Base-by-base conservation (phyloP, 2,797 vertebrate species). In the Myioborus miniatus region DNA sequence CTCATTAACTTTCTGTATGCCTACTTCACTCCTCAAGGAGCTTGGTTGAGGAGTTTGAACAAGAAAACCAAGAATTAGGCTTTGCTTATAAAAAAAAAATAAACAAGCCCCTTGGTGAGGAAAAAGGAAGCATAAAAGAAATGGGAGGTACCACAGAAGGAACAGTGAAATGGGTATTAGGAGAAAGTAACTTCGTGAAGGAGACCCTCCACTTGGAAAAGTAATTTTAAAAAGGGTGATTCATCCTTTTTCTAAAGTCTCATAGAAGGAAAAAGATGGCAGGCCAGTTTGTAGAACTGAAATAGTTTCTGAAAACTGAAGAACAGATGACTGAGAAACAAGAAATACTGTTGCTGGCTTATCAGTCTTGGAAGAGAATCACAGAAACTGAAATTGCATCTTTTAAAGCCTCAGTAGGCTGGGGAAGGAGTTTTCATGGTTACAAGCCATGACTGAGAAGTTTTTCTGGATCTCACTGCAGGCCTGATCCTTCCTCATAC, bases 1-100 rank as follows among this genome's bases (percentile, higher is more conserved):
- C 92, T 97, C 96, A 96, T 97, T 96, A 95, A 94, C 56, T 96
- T 95, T 83, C 65, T 76, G 34, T 74, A 60, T 86, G 74, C 50
- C 56, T 89, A 2, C 83, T 89, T 90, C 87, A 77, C 32, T 95
- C 89, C 89, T 92, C 49, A 43, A 93, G 94, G 87, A 92, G 83
- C 18, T 87, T 14, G 34, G 30, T 39, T 69, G 90, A 77, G 56
- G 67, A 79, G 81, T 87, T 83, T 91, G 63, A 72, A 53, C 18
- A 53, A 60, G 85, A 74, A 95, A 94, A 90, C 4, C 39, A 64
- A 74, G 64, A 94, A 72, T 74, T 74, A 62, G 67, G 46, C 20
- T 86, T 88, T 87, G 34, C 77, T 89, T 68, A 15, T 67, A 24
- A 44, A 83, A 87, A 87, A 82, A 50, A 82, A 77, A 75, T 53